Evolutionary conservation across 2,888 invertebrate species (phyloP).

Genomic region (Aleiodes leptofemur): DNA sequence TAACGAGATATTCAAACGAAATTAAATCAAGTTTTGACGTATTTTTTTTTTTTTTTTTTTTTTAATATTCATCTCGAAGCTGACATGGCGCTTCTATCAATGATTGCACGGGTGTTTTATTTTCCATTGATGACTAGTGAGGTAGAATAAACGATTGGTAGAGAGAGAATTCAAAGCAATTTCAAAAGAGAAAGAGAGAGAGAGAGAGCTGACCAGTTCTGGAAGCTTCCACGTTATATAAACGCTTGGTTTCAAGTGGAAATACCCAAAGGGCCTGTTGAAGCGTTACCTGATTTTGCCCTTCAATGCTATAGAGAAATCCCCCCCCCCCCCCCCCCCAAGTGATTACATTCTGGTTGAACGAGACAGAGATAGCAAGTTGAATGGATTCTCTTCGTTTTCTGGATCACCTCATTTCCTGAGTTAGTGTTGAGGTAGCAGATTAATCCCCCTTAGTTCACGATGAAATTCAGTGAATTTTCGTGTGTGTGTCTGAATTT

Average conservation of each 20-base stretch:
- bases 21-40: too few relatives aligned
- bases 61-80: too few relatives aligned
- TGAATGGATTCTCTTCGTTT: too few relatives aligned
- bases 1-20: too few relatives aligned
- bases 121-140: not conserved
- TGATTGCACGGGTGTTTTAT: not conserved
- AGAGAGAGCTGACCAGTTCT: not conserved
- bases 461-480: constrained; percentile 11
- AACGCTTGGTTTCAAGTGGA: constrained; percentile 3
- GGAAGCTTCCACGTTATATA: not conserved
- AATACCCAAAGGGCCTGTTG: constrained; percentile 12
- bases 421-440: too few relatives aligned
- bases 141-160: constrained; percentile 22
- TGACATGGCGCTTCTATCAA: too few relatives aligned
- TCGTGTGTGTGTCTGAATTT: not conserved
- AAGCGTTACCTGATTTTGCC: not conserved
- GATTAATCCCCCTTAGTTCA: too few relatives aligned
- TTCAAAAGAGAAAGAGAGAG: not conserved
- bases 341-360: too few relatives aligned
- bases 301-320: not conserved
- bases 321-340: too few relatives aligned
- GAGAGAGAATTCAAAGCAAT: constrained; percentile 29
- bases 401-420: too few relatives aligned
- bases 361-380: too few relatives aligned
- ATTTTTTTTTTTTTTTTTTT: too few relatives aligned